Conservation (phyloP, 2,888 invertebrate species). For the Crepidodera aurea region DNA sequence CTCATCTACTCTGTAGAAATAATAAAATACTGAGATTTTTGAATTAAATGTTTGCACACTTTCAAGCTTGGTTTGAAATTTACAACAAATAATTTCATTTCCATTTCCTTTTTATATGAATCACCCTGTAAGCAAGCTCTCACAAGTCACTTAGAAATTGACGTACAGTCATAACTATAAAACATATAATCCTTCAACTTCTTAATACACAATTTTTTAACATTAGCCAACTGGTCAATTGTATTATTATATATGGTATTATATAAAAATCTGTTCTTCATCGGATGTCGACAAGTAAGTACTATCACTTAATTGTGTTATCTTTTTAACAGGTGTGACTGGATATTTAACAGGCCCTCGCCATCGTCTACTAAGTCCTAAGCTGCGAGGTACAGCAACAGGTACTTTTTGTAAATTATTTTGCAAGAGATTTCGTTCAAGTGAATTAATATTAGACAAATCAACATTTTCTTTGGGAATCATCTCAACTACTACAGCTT, state of each 20-base stretch:
- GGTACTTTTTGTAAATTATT: slow-evolving; percentile 24
- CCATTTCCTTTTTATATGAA: no score
- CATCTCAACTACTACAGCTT: slow-evolving; percentile 55
- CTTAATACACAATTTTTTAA: no score
- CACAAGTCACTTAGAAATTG: no score
- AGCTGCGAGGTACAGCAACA: slow-evolving; percentile 68
- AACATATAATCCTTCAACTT: no score
- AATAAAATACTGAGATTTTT: no score
- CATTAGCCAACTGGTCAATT: neutral
- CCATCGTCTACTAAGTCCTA: slow-evolving; percentile 69
- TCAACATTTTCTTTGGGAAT: slow-evolving; percentile 52
- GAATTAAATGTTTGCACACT: no score
- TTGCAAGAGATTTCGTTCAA: neutral
- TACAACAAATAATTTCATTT: no score
- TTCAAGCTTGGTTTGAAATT: no score
- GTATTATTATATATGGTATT: slow-evolving; percentile 27
- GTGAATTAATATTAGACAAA: slow-evolving; percentile 34
- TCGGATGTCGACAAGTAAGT: slow-evolving; percentile 64
- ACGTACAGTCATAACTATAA: no score
- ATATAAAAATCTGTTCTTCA: slow-evolving; percentile 74
- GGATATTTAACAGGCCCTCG: slow-evolving; percentile 71
- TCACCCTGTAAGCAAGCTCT: no score
- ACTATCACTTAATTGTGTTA: slow-evolving; percentile 44
- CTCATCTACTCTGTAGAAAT: no score
- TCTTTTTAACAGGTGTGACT: slow-evolving; percentile 69